These are phyloP conservation scores for Engystomops pustulosus DNA, from an alignment of 2,113 vertebrate genomes.

Conservation along the genomic window DNA sequence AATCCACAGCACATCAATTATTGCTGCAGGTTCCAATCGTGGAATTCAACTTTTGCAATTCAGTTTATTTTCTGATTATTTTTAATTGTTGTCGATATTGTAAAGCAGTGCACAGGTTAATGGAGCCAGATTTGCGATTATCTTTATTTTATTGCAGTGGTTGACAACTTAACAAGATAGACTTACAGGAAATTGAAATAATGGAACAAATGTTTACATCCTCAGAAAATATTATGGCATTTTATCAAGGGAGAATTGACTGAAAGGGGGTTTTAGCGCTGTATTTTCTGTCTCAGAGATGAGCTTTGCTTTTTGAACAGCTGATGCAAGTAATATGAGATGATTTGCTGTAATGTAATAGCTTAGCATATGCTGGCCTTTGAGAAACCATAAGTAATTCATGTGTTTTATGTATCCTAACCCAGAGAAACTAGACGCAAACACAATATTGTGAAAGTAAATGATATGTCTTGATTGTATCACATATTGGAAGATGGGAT, in stretches of 20 bases:
- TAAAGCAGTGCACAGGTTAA: neutral
- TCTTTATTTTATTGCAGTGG: neutral
- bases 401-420: conserved; percentile 36
- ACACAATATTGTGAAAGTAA: conserved; percentile 28
- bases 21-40: no score
- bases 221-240: neutral
- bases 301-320: conserved; percentile 12
- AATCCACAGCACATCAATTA: no score
- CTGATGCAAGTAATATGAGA: conserved; percentile 36
- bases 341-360: conserved; percentile 24
- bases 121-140: neutral
- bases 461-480: conserved; percentile 23
- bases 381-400: conserved; percentile 18
- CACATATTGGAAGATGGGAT: neutral
- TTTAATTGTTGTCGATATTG: neutral
- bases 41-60: no score
- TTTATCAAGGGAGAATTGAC: neutral
- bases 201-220: conserved; percentile 11
- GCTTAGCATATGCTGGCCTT: conserved; percentile 26
- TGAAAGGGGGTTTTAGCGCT: neutral
- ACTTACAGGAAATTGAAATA: neutral
- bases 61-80: neutral
- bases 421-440: neutral
- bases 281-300: neutral
- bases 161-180: neutral